Evolutionary conservation across 2,888 invertebrate genomes (phyloP), one percentile per base, ranked within the genome.

Genomic region (Elmis aenea): DNA sequence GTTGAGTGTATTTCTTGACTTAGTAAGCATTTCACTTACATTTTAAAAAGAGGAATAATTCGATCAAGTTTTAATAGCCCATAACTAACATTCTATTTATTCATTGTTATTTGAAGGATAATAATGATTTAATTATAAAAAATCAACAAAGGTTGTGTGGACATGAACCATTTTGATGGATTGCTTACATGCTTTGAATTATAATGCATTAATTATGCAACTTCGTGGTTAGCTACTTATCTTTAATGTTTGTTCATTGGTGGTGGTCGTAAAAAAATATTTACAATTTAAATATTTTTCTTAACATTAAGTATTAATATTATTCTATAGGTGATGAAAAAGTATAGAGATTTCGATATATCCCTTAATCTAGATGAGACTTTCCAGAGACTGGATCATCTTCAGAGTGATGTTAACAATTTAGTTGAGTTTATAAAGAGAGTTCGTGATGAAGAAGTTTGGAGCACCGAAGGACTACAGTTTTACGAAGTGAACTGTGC

Each of bases 351-450:
- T 46, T 50, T 57, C 38, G 57, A 57, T 46, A 38, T 57, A 26
- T 50, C 57, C 21, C 52, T 52, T 49, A 57, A 59, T 38, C 50
- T 61, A 42, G 54, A 58, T 29, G 56, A 52, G 45, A 59, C 57
- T 44, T 62, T 64, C 43, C 59, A 66, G 56, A 61, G 54, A 45
- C 46, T 61, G 40, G 58, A 54, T 28, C 50, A 56, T 41, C 43
- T 64, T 33, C 59, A 64, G 41, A 62, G 56, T 44, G 69, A 70
- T 42, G 46, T 73, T 12, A 59, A 56, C 16, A 67, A 66, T 33
- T 53, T 75, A 9, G 48, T 73, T 3, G 70, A 71, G 41, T 60
- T 74, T 16, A 61, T 75, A 23, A 68, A 67, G 46, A 60, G 69
- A 22, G 62, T 64, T 2, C 61, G 66, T 31, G 64, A 68, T 11